Conservation (phyloP, 2,888 invertebrate species). For the Zelleria hepariella region DNA sequence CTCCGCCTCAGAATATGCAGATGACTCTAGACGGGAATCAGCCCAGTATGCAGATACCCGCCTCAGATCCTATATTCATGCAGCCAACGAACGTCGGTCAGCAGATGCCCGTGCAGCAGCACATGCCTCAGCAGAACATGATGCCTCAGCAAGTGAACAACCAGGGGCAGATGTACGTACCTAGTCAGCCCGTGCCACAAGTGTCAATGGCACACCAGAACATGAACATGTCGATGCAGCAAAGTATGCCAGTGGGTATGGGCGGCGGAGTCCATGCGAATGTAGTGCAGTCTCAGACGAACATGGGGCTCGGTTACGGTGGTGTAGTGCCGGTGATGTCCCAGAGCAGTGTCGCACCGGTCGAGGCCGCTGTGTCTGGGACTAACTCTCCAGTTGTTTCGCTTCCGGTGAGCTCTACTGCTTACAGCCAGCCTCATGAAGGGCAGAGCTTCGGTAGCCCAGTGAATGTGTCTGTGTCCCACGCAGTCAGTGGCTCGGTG, state of each 20-base stretch:
- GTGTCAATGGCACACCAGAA: slow-evolving; percentile 62
- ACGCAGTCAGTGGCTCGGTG: slow-evolving; percentile 57
- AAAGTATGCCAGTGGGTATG: slow-evolving; percentile 60
- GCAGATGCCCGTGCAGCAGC: slow-evolving; percentile 55
- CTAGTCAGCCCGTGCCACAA: slow-evolving; percentile 51
- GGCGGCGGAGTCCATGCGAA: slow-evolving; percentile 57
- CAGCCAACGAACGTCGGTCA: slow-evolving; percentile 56
- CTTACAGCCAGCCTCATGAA: slow-evolving; percentile 53
- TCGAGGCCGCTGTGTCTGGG: slow-evolving; percentile 60
- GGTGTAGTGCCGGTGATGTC: slow-evolving; percentile 66
- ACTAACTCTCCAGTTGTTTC: slow-evolving; percentile 68
- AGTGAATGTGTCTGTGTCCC: slow-evolving; percentile 65
- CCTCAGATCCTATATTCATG: slow-evolving; percentile 67
- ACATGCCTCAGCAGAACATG: slow-evolving; percentile 62
- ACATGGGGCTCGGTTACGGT: slow-evolving; percentile 57
- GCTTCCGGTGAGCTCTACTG: slow-evolving; percentile 57
- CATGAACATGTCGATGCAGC: slow-evolving; percentile 69
- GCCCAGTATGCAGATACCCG: slow-evolving; percentile 68
- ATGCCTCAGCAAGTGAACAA: slow-evolving; percentile 55
- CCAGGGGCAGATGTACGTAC: slow-evolving; percentile 61
- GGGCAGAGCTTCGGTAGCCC: slow-evolving; percentile 67
- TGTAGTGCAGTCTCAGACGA: slow-evolving; percentile 66
- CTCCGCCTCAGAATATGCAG: slow-evolving; percentile 67
- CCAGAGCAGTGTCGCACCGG: slow-evolving; percentile 60
- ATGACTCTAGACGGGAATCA: slow-evolving; percentile 70